phyloP scores from a whole-genome alignment of 2,888 invertebrate genomes.

The Oscheius sp. region DNA sequence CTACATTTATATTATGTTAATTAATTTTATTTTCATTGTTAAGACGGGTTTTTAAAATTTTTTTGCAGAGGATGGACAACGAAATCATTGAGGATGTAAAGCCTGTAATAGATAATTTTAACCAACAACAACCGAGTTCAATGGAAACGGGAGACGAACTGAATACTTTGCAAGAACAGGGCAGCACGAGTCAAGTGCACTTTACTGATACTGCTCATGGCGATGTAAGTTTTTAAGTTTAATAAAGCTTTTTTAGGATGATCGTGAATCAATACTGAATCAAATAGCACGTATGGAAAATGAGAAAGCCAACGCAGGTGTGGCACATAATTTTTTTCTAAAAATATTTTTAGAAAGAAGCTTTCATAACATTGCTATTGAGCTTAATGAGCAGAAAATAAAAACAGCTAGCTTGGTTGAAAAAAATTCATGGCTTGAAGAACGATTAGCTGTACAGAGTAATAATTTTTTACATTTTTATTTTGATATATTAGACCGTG shows the following conservation, averaged over 20 bases:
- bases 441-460: neutral
- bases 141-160: too few relatives aligned
- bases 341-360: neutral
- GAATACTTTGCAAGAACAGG: too few relatives aligned
- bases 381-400: neutral
- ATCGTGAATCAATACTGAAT: neutral
- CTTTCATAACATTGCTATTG: neutral
- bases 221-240: neutral
- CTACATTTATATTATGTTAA: too few relatives aligned
- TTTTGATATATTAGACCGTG: constrained; percentile 17
- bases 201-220: neutral
- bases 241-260: neutral
- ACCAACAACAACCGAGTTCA: too few relatives aligned
- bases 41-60: too few relatives aligned
- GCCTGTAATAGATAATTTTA: too few relatives aligned
- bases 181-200: too few relatives aligned
- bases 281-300: constrained; percentile 1
- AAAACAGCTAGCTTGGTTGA: neutral
- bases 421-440: neutral
- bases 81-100: neutral
- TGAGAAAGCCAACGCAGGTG: neutral
- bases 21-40: too few relatives aligned
- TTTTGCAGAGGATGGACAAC: neutral
- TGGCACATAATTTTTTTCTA: neutral
- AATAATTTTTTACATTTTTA: neutral